Evolutionary conservation across 2,797 vertebrate species (phyloP).

Genomic region (Oryzias dopingdopingensis): DNA sequence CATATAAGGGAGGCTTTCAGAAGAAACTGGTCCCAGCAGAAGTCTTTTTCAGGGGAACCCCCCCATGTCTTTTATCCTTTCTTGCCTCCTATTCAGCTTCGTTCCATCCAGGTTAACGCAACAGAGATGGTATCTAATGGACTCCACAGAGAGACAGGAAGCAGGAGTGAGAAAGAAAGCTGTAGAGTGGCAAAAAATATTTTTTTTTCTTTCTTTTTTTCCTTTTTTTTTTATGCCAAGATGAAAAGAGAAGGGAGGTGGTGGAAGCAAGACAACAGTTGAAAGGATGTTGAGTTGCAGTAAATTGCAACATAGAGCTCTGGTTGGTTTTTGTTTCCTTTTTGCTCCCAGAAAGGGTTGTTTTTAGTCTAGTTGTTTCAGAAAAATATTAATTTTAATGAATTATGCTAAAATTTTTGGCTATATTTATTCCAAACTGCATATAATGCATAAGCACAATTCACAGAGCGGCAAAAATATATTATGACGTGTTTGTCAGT

Average conservation of each 20-base stretch:
- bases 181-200: slow-evolving; percentile 38
- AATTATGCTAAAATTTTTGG: background rate
- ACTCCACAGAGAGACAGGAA: slow-evolving; percentile 34
- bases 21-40: slow-evolving; percentile 22
- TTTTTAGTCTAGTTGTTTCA: too few relatives aligned
- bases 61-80: slow-evolving; percentile 1
- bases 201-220: background rate
- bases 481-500: too few relatives aligned
- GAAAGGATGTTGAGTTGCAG: slow-evolving; percentile 37
- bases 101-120: slow-evolving; percentile 43
- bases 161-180: slow-evolving; percentile 21
- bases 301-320: slow-evolving; percentile 36
- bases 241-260: slow-evolving; percentile 32
- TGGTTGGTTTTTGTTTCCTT: background rate
- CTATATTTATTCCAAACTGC: slow-evolving; percentile 15
- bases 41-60: slow-evolving; percentile 10
- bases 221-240: slow-evolving; percentile 20
- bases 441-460: too few relatives aligned
- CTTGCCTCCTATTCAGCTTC: slow-evolving; percentile 22
- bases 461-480: too few relatives aligned
- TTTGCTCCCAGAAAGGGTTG: too few relatives aligned
- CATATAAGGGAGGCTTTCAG: slow-evolving; percentile 9
- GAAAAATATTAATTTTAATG: too few relatives aligned
- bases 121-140: slow-evolving; percentile 38
- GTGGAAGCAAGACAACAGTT: slow-evolving; percentile 32